Evolutionary conservation across 2,797 vertebrate species (phyloP), one percentile per base, ranked within the genome.

Genomic region (Cyprinella venusta): DNA sequence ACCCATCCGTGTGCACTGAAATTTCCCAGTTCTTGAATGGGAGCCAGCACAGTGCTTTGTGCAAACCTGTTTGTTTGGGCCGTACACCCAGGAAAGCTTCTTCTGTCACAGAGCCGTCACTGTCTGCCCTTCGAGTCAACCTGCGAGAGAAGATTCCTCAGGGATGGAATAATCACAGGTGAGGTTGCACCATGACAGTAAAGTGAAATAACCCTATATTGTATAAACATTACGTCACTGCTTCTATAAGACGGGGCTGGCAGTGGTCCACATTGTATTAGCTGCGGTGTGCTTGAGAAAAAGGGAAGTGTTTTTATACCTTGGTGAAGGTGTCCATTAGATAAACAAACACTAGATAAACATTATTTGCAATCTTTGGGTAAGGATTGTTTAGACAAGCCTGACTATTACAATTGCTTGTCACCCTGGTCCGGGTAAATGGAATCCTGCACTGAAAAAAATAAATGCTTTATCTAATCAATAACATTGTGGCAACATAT

Each of bases 221-320:
- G 92, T 93, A 93, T 87, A 94, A 95, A 94, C 93, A 94, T 94
- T 93, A 93, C 92, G 91, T 94, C 92, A 94, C 72, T 89, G 82
- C 54, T 64, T 78, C 88, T 88, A 90, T 93, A 93, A 92, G 91
- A 89, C 88, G 79, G 48, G 89, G 90, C 91, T 94, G 92, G 91
- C 91, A 94, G 90, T 88, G 88, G 86, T 92, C 89, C 93, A 92
- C 75, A 36, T 89, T 86, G 90, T 92, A 91, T 92, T 91, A 87
- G 84, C 76, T 82, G 64, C 81, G 16, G 54, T 69, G 79, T 79
- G 80, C 87, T 82, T 72, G 65, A 89, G 87, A 79, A 79, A 70
- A 87, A 74, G 61, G 89, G 83, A 87, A 8, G 48, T 38, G 81
- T 84, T 87, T 90, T 88, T 87, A 30, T 82, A 84, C 70, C 21